phyloP scores from a whole-genome alignment of 2,888 invertebrate species.

The Drosophila tanythrix region DNA sequence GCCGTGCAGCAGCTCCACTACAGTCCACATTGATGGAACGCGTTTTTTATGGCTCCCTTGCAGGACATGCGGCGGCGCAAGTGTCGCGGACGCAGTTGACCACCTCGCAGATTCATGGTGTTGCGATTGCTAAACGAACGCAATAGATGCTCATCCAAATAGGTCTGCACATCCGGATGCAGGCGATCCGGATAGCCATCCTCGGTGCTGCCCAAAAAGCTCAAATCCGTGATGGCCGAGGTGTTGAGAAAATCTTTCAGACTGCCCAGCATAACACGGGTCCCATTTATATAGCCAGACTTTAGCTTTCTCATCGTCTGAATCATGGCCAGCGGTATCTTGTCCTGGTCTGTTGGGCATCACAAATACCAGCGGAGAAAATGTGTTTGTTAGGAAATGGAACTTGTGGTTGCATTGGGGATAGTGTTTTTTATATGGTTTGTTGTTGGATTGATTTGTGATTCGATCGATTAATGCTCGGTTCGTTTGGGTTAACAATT shows the following conservation, averaged over 20 bases:
- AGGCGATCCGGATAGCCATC: slow-evolving; percentile 95
- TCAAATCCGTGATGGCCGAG: slow-evolving; percentile 98
- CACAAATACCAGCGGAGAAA: slow-evolving; percentile 5
- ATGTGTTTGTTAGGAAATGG: not conserved
- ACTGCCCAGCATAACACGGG: slow-evolving; percentile 97
- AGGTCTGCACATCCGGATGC: slow-evolving; percentile 93
- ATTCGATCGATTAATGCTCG: slow-evolving; percentile 20
- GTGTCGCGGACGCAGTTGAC: slow-evolving; percentile 86
- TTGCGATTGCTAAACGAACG: slow-evolving; percentile 92
- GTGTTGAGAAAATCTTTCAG: slow-evolving; percentile 98
- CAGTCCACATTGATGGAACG: slow-evolving; percentile 96
- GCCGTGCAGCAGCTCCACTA: slow-evolving; percentile 85
- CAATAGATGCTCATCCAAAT: slow-evolving; percentile 93
- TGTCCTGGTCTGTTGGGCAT: slow-evolving; percentile 91
- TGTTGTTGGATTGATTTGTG: slow-evolving; percentile 1
- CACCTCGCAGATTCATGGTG: slow-evolving; percentile 87
- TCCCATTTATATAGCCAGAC: slow-evolving; percentile 99
- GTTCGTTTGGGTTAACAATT: slow-evolving; percentile 23
- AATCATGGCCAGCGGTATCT: slow-evolving; percentile 96
- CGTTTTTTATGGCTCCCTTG: slow-evolving; percentile 96
- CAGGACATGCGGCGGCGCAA: slow-evolving; percentile 93
- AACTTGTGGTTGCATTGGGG: not conserved
- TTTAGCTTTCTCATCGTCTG: slow-evolving; percentile 99
- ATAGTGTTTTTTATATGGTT: not conserved
- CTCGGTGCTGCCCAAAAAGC: slow-evolving; percentile 96